Evolutionary conservation across 1,140 invertebrate genomes (phyloP).

Genomic region (Calosoma granatense): DNA sequence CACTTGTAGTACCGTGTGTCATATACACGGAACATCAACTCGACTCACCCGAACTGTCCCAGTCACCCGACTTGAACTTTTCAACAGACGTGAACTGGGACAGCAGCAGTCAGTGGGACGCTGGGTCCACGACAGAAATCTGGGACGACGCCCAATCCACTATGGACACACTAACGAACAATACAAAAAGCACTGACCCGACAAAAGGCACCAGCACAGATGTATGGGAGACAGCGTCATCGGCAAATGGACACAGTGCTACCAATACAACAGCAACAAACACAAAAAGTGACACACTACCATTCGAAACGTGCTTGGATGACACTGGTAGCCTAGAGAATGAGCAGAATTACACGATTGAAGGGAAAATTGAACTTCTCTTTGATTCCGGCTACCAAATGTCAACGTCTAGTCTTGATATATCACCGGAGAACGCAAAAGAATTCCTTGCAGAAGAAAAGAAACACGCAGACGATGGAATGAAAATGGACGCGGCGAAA

Average conservation of each 20-base stretch:
- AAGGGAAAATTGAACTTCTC: constrained; percentile 28
- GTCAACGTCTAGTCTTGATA: constrained; percentile 34
- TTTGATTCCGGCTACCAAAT: constrained; percentile 44
- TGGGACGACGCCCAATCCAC: no score
- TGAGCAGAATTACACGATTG: no score
- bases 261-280: no score
- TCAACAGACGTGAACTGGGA: constrained; percentile 10
- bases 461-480: background rate
- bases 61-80: constrained; percentile 6
- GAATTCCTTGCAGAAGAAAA: background rate
- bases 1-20: constrained; percentile 21
- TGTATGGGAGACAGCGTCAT: no score
- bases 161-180: no score
- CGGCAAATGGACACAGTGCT: no score
- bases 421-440: constrained; percentile 26
- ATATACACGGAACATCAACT: constrained; percentile 14
- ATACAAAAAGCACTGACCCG: no score
- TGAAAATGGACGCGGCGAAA: background rate
- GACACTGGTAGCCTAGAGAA: no score
- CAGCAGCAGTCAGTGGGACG: constrained; percentile 13
- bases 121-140: constrained; percentile 6
- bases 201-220: no score
- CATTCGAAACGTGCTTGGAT: no score
- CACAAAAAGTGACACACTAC: no score
- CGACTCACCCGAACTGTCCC: background rate